A percentile compares a stretch with the other conserved stretches of the same genome.
These are phyloP conservation scores for Aegithalos caudatus DNA, from an alignment of 2,113 vertebrate species.

Conservation along the genomic window DNA sequence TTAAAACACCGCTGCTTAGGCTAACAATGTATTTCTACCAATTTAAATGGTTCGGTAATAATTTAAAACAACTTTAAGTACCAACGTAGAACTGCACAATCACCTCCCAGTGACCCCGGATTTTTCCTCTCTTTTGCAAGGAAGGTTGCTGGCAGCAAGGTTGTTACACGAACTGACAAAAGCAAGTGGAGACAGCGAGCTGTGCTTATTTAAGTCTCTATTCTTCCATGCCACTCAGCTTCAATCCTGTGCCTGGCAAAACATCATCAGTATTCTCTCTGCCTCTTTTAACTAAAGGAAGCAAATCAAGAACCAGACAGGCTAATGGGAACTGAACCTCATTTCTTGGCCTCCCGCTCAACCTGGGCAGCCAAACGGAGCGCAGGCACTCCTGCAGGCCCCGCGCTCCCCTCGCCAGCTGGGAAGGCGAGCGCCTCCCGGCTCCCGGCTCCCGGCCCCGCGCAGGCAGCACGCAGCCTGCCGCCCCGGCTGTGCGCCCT, in stretches of 20 bases:
- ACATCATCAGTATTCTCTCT: conserved; percentile 54
- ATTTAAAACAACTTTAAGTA: not conserved
- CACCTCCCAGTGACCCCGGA: conserved; percentile 26
- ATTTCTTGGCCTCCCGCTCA: conserved; percentile 56
- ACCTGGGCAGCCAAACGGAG: conserved; percentile 52
- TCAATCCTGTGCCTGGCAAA: conserved; percentile 36
- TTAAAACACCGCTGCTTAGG: not conserved
- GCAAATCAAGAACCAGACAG: conserved; percentile 63
- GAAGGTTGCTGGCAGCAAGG: conserved; percentile 47
- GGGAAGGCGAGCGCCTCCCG: not conserved
- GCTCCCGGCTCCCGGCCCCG: not conserved
- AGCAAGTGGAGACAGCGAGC: conserved; percentile 28
- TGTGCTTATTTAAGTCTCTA: conserved; percentile 54
- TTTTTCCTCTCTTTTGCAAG: not conserved
- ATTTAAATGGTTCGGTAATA: not conserved
- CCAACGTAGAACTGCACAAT: not conserved
- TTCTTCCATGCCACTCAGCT: conserved; percentile 41
- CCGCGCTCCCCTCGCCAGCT: not conserved
- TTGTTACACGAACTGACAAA: conserved; percentile 37
- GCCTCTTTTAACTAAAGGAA: conserved; percentile 29
- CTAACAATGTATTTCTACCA: not conserved
- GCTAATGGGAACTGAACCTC: conserved; percentile 66
- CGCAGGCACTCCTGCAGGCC: conserved; percentile 31
- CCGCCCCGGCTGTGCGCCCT: not conserved
- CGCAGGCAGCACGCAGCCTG: conserved; percentile 23